phyloP scores from a whole-genome alignment of 1,140 invertebrate species.

The Achatina immaculata region DNA sequence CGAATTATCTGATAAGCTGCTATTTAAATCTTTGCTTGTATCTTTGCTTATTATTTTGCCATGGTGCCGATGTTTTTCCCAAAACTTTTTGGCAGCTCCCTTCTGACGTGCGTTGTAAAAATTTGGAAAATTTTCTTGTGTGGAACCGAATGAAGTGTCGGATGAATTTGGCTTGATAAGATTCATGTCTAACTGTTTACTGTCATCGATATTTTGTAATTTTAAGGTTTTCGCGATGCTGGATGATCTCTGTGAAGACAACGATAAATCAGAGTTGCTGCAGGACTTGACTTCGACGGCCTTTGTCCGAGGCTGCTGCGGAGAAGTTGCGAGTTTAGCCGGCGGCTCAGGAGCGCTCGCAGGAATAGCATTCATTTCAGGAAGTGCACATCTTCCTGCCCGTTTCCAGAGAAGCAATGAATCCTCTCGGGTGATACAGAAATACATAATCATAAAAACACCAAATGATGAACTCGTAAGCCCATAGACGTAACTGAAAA shows the following conservation, averaged over 20 bases:
- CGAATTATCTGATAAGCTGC: constrained; percentile 60
- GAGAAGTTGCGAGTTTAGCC: constrained; percentile 20
- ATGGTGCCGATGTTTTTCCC: constrained; percentile 84
- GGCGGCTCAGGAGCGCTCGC: constrained; percentile 41
- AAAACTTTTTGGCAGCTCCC: constrained; percentile 90
- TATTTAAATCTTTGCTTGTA: constrained; percentile 61
- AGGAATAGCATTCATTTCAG: constrained; percentile 50
- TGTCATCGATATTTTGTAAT: constrained; percentile 52
- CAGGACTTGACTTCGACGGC: constrained; percentile 59
- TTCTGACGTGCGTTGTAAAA: constrained; percentile 95
- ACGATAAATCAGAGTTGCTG: constrained; percentile 51
- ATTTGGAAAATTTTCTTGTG: constrained; percentile 75
- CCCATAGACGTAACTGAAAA: constrained; percentile 84
- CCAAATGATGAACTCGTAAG: constrained; percentile 80
- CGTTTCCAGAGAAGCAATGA: constrained; percentile 74
- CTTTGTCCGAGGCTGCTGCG: constrained; percentile 54
- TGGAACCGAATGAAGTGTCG: constrained; percentile 66
- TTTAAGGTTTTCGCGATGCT: constrained; percentile 54
- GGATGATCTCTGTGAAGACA: constrained; percentile 51
- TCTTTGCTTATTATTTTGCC: constrained; percentile 74
- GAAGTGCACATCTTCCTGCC: constrained; percentile 58
- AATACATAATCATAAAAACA: constrained; percentile 87
- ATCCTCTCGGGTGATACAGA: constrained; percentile 86
- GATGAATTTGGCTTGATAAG: constrained; percentile 57
- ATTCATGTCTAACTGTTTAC: constrained; percentile 65